Evolutionary conservation across 2,113 vertebrate species (phyloP).

Genomic region (Leucopsar rothschildi): DNA sequence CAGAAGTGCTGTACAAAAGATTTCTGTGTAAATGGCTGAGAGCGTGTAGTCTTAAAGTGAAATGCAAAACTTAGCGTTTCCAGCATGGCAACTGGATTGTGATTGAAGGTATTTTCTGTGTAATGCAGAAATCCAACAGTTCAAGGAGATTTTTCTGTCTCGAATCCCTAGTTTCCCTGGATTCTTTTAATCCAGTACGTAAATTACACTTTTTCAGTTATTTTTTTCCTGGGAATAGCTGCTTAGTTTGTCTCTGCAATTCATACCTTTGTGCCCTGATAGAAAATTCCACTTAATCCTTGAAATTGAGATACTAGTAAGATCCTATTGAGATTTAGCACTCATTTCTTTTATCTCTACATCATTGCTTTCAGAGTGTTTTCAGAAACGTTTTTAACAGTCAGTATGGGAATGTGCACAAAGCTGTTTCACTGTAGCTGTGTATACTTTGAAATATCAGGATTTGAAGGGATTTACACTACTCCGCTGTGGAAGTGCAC

Average conservation of each 20-base stretch:
- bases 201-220: neutral
- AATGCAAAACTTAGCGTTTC: slow-evolving; percentile 54
- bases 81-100: slow-evolving; percentile 49
- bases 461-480: slow-evolving; percentile 43
- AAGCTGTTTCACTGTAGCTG: slow-evolving; percentile 4
- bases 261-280: neutral
- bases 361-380: neutral
- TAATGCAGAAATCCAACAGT: neutral
- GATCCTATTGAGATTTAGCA: neutral
- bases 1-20: slow-evolving; percentile 62
- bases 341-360: neutral
- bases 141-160: neutral
- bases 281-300: neutral
- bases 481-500: slow-evolving; percentile 3
- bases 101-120: slow-evolving; percentile 50
- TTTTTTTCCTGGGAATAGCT: neutral
- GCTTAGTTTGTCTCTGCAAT: neutral
- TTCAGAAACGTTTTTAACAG: slow-evolving; percentile 1
- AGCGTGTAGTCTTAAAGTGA: slow-evolving; percentile 58
- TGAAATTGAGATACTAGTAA: neutral
- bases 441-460: neutral
- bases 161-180: neutral
- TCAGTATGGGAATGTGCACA: slow-evolving; percentile 22
- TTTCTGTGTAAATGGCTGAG: slow-evolving; percentile 51
- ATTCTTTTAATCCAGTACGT: neutral